phyloP scores from a whole-genome alignment of 2,888 invertebrate species.

The Salpingus planirostris region DNA sequence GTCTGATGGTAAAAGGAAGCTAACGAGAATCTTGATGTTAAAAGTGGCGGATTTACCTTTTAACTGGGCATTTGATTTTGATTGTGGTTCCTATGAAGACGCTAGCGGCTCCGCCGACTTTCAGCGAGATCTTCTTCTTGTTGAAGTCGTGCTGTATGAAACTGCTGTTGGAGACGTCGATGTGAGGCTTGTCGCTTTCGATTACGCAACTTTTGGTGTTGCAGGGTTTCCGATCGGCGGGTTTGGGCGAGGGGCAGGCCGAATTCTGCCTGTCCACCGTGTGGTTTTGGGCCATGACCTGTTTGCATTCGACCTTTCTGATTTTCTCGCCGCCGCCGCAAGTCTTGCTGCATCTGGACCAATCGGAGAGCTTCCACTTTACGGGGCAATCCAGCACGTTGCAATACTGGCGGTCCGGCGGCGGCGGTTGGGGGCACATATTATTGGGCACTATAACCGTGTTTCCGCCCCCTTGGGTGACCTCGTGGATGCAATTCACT shows the following conservation, averaged over 20 bases:
- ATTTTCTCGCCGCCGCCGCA: slow-evolving; percentile 88
- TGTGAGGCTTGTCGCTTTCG: slow-evolving; percentile 63
- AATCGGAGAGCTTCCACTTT: slow-evolving; percentile 78
- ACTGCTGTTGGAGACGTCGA: slow-evolving; percentile 69
- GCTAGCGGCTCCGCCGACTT: slow-evolving; percentile 83
- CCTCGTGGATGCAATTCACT: slow-evolving; percentile 79
- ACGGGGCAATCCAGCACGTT: slow-evolving; percentile 90
- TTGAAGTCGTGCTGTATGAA: slow-evolving; percentile 78
- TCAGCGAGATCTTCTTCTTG: slow-evolving; percentile 72
- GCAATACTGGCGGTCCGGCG: slow-evolving; percentile 82
- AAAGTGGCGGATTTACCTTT: too few relatives aligned
- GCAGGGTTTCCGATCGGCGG: slow-evolving; percentile 72
- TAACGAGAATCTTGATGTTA: too few relatives aligned
- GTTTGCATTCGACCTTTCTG: slow-evolving; percentile 79
- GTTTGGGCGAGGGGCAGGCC: slow-evolving; percentile 67
- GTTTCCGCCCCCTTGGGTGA: slow-evolving; percentile 78
- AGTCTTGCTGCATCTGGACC: slow-evolving; percentile 88
- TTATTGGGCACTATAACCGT: slow-evolving; percentile 88
- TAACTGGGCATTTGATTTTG: slow-evolving; percentile 90
- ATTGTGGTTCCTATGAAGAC: slow-evolving; percentile 86
- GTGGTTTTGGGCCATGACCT: slow-evolving; percentile 88
- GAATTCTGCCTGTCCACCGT: slow-evolving; percentile 69
- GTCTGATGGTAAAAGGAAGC: too few relatives aligned
- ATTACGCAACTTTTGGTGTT: slow-evolving; percentile 72
- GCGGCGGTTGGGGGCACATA: slow-evolving; percentile 87